Evolutionary conservation across 2,113 vertebrate genomes (phyloP).

Genomic region (Xenopus borealis): DNA sequence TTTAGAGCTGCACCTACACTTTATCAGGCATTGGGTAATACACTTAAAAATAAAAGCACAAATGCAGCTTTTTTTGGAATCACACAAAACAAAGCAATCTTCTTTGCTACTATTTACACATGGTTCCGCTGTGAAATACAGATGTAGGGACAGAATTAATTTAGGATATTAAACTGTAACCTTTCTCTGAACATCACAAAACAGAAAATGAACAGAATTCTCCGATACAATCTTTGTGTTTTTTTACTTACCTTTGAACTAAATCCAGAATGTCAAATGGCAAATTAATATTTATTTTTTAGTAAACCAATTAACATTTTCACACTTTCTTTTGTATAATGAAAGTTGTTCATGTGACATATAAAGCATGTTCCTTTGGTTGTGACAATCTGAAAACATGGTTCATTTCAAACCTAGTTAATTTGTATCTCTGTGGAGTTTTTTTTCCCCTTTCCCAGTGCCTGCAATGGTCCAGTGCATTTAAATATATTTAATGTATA

Average conservation of each 20-base stretch:
- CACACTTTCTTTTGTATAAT: constrained; percentile 9
- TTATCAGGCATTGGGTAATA: constrained; percentile 45
- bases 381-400: background rate
- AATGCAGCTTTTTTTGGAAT: constrained; percentile 43
- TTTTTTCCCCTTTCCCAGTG: constrained; percentile 38
- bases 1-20: constrained; percentile 28
- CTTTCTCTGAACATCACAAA: constrained; percentile 37
- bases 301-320: constrained; percentile 39
- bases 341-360: background rate
- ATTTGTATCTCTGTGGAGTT: constrained; percentile 6
- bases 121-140: constrained; percentile 12
- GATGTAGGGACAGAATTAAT: constrained; percentile 46
- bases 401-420: constrained; percentile 7
- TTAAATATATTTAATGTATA: constrained; percentile 40
- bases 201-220: constrained; percentile 15
- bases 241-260: constrained; percentile 37
- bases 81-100: constrained; percentile 11
- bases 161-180: constrained; percentile 48
- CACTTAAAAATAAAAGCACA: constrained; percentile 18
- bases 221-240: constrained; percentile 19
- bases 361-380: background rate
- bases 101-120: constrained; percentile 45
- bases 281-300: constrained; percentile 5
- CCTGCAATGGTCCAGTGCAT: constrained; percentile 35
- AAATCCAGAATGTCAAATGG: constrained; percentile 23